A percentile compares a stretch with the other conserved stretches of the same genome.
Evolutionary conservation across 2,888 invertebrate genomes (phyloP).

Genomic region (Hybos culiciformis): DNA sequence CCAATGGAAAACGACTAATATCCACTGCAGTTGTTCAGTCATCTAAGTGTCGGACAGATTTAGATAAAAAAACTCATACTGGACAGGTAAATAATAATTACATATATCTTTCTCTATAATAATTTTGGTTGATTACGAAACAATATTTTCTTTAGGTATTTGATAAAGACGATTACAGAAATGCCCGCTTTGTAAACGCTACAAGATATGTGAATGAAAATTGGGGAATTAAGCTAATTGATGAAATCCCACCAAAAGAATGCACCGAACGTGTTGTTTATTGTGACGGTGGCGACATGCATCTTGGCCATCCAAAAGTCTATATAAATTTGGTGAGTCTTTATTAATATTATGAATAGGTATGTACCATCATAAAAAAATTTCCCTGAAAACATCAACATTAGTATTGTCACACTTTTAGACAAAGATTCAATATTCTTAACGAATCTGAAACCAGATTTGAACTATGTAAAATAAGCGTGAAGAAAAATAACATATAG

Average conservation of each 20-base stretch:
- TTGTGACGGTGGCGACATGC: conserved; percentile 93
- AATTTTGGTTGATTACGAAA: not conserved
- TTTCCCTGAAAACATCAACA: no score
- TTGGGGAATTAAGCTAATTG: conserved; percentile 83
- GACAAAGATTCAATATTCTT: not conserved
- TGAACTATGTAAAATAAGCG: not conserved
- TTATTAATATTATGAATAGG: not conserved
- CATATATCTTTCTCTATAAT: not conserved
- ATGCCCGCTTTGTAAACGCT: conserved; percentile 61
- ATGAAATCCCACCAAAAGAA: conserved; percentile 67
- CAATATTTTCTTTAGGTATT: conserved; percentile 45
- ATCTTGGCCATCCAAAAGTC: conserved; percentile 93
- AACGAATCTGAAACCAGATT: not conserved
- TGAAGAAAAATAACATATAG: not conserved
- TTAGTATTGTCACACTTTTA: not conserved
- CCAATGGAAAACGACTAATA: not conserved
- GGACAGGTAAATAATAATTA: conserved; percentile 32
- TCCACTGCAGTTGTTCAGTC: conserved; percentile 70
- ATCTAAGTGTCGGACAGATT: conserved; percentile 17
- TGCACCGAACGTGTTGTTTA: conserved; percentile 65
- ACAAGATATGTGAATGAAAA: conserved; percentile 74
- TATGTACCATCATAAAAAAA: not conserved
- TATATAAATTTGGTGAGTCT: conserved; percentile 84
- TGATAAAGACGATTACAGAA: conserved; percentile 64
- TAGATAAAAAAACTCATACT: conserved; percentile 31